phyloP scores from a whole-genome alignment of 1,140 invertebrate species.

The Calephelis virginiensis region DNA sequence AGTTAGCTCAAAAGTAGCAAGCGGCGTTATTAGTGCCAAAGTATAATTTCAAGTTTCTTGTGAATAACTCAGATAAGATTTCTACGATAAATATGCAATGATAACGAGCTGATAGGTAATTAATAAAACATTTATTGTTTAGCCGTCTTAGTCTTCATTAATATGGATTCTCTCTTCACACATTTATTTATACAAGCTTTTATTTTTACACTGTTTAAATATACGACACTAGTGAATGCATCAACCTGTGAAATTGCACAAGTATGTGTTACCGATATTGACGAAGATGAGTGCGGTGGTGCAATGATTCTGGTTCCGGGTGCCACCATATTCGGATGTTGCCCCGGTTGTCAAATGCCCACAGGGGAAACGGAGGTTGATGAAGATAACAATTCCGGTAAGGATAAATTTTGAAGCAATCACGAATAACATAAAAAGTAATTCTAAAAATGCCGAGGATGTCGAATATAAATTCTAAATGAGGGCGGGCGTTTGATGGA shows the following conservation, averaged over 20 bases:
- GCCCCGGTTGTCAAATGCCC: conserved; percentile 55
- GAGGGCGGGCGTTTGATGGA: no score
- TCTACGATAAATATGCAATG: conserved; percentile 37
- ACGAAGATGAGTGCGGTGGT: conserved; percentile 44
- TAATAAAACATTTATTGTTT: conserved; percentile 29
- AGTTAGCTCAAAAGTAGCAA: background rate
- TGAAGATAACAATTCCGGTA: conserved; percentile 20
- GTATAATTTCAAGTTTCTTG: background rate
- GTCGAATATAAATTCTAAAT: no score
- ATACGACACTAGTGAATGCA: conserved; percentile 3
- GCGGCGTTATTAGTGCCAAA: background rate
- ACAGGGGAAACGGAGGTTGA: conserved; percentile 15
- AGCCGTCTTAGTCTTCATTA: conserved; percentile 8
- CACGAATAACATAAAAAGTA: no score
- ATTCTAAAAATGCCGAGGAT: no score
- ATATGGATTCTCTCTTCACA: conserved; percentile 26
- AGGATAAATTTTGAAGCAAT: background rate
- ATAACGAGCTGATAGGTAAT: conserved; percentile 43
- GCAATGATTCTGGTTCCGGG: conserved; percentile 46
- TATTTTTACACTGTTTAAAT: conserved; percentile 18
- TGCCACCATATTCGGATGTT: conserved; percentile 52
- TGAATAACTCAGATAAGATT: conserved; percentile 46
- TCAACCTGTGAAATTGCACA: conserved; percentile 48
- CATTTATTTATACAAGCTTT: conserved; percentile 16
- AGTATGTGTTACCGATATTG: conserved; percentile 62